Evolutionary conservation across 2,797 vertebrate genomes (phyloP), one percentile per base, ranked within the genome.

Genomic region (Megalops cyprinoides): DNA sequence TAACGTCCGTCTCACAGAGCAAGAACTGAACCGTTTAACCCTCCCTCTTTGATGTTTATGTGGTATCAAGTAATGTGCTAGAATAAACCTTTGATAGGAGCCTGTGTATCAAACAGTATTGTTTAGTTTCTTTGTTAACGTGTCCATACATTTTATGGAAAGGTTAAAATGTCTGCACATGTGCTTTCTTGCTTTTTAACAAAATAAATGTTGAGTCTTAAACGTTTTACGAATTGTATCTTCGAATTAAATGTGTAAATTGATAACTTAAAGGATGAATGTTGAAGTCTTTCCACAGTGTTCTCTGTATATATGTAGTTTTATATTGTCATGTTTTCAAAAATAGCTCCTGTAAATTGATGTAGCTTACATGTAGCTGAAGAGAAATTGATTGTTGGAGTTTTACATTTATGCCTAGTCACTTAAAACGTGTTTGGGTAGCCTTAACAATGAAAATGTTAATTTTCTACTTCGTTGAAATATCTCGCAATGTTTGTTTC

Each of bases 61-160:
- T 82, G 74, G 78, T 85, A 88, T 86, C 76, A 85, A 82, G 84
- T 83, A 60, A 73, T 83, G 79, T 84, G 81, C 60, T 85, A 84
- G 84, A 84, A 85, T 82, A 80, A 80, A 80, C 84, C 39, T 55
- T 80, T 74, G 34, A 79, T 84, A 79, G 82, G 74, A 83, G 79
- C 75, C 74, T 80, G 77, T 85, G 84, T 82, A 82, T 74, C 62
- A 78, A 74, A 80, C 71, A 69, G 76, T 77, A 78, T 55, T 86
- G 75, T 82, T 83, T 67, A 78, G 76, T 75, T 81, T 83, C 77
- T 73, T 56, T 79, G 71, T 80, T 77, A 60, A 79, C 31, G 31
- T 79, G 80, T 76, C 77, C 76, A 48, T 74, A 71, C 46, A 67
- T 78, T 58, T 81, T 75, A 71, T 75, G 76, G 73, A 79, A 79